Evolutionary conservation across 2,797 vertebrate genomes (phyloP).

Genomic region (Thaleichthys pacificus): DNA sequence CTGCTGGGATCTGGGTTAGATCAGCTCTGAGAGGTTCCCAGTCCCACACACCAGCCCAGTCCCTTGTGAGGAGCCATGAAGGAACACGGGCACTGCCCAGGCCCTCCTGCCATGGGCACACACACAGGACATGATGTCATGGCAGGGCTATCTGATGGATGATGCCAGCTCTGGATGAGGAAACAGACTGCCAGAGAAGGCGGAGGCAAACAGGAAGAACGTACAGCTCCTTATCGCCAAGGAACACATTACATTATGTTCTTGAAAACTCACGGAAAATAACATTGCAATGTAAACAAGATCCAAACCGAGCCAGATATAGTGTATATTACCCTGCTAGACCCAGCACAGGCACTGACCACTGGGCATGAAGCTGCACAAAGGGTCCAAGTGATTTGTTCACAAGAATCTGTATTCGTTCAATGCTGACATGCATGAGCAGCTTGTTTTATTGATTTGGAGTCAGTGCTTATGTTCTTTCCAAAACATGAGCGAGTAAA

Average conservation of each 20-base stretch:
- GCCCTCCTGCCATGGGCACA: not conserved
- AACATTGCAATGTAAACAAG: conserved; percentile 30
- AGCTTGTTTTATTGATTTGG: conserved; percentile 38
- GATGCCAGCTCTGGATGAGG: conserved; percentile 4
- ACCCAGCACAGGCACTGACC: conserved; percentile 7
- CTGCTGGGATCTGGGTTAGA: not conserved
- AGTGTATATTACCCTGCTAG: not conserved
- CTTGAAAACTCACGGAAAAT: conserved; percentile 28
- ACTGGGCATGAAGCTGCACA: not conserved
- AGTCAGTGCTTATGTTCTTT: conserved; percentile 31
- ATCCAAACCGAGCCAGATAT: conserved; percentile 5
- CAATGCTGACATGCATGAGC: conserved; percentile 22
- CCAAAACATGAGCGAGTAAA: conserved; percentile 31
- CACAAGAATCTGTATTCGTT: conserved; percentile 8
- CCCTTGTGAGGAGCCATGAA: not conserved
- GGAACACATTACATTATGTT: conserved; percentile 28
- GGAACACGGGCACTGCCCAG: not conserved
- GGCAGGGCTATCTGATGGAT: conserved; percentile 15
- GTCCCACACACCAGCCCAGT: not conserved
- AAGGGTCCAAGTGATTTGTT: not conserved
- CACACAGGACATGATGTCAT: conserved; percentile 35
- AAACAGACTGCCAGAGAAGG: conserved; percentile 28
- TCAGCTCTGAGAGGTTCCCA: not conserved
- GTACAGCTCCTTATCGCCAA: conserved; percentile 16
- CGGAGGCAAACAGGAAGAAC: conserved; percentile 35